These are phyloP conservation scores for Semicossyphus pulcher DNA, from an alignment of 2,113 vertebrate species.

Conservation along the genomic window DNA sequence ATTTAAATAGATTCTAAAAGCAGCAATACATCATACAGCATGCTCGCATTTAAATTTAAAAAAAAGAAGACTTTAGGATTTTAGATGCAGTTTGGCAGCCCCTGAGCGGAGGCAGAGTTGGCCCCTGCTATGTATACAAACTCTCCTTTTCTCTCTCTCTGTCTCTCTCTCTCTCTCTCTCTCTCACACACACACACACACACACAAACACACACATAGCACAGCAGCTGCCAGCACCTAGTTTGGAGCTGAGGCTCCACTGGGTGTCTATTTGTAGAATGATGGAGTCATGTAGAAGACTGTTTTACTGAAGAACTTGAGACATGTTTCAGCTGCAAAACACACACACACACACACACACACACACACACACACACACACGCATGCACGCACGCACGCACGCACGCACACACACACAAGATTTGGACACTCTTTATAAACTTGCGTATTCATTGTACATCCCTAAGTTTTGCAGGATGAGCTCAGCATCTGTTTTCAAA, in stretches of 20 bases:
- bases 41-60: no score
- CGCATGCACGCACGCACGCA: conserved; percentile 5
- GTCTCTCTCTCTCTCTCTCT: neutral
- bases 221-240: conserved; percentile 85
- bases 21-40: neutral
- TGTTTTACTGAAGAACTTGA: conserved; percentile 25
- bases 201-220: conserved; percentile 48
- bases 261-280: conserved; percentile 85
- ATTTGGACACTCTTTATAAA: neutral
- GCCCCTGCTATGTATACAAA: conserved; percentile 57
- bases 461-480: conserved; percentile 4
- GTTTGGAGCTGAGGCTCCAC: conserved; percentile 82
- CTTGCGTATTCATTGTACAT: neutral
- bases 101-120: conserved; percentile 22
- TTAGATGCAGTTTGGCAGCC: neutral
- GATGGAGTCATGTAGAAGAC: conserved; percentile 62
- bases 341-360: conserved; percentile 22
- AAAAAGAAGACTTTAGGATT: neutral
- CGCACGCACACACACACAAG: neutral
- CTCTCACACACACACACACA: conserved; percentile 16
- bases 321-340: conserved; percentile 43
- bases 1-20: neutral
- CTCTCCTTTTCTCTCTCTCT: neutral
- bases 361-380: neutral
- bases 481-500: conserved; percentile 7